phyloP scores from a whole-genome alignment of 2,888 invertebrate species.

The Drosophila kanekoi region DNA sequence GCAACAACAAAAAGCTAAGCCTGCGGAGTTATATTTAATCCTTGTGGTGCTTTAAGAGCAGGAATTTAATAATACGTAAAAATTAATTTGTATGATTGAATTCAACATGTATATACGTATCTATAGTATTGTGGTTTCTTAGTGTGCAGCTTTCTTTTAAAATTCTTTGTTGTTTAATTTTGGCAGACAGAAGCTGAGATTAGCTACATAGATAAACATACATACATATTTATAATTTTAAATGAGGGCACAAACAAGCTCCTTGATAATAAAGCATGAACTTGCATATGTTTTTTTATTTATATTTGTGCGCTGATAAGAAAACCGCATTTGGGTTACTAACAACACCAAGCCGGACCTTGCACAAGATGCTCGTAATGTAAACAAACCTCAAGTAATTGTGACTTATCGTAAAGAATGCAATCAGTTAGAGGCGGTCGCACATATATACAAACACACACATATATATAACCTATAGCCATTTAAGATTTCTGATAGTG shows the following conservation, averaged over 20 bases:
- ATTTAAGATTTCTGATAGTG: too few species aligned
- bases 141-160: background rate
- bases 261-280: background rate
- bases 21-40: background rate
- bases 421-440: constrained; percentile 3
- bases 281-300: background rate
- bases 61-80: background rate
- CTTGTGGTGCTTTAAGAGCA: background rate
- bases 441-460: too few species aligned
- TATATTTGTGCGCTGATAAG: constrained; percentile 25
- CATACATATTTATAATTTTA: background rate
- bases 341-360: constrained; percentile 19
- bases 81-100: background rate
- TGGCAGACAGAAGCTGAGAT: background rate
- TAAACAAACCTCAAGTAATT: constrained; percentile 23
- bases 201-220: background rate
- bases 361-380: constrained; percentile 16
- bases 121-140: background rate
- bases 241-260: constrained; percentile 16
- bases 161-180: background rate
- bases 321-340: constrained; percentile 14
- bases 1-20: too few species aligned
- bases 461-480: too few species aligned
- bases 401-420: background rate
- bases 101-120: too few species aligned